Conservation (phyloP, 2,797 vertebrate species). For the Cossypha dichroa region DNA sequence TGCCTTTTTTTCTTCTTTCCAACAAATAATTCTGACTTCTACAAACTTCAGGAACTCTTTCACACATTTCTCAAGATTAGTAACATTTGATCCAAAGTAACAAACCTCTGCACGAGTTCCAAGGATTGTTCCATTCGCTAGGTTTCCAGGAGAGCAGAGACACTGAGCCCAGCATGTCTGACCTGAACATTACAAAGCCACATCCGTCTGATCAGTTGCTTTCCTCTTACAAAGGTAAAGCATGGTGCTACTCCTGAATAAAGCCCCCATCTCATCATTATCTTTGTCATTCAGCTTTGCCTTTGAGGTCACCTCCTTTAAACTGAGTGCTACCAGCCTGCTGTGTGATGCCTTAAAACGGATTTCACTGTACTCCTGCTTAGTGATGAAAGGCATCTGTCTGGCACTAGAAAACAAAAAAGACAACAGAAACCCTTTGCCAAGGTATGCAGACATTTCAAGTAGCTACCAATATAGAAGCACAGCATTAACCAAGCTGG, state of each 20-base stretch:
- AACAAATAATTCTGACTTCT: background rate
- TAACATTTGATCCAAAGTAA: background rate
- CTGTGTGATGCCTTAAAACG: background rate
- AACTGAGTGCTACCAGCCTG: background rate
- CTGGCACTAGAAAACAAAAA: slow-evolving; percentile 2
- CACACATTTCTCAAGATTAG: background rate
- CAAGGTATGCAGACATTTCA: slow-evolving; percentile 39
- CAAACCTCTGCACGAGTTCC: background rate
- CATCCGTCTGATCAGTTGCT: fast-evolving
- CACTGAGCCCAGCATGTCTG: background rate
- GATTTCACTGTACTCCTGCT: background rate
- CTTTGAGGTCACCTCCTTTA: background rate
- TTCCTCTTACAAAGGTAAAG: background rate
- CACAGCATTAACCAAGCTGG: background rate
- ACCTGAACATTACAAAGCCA: background rate
- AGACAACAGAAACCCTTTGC: background rate
- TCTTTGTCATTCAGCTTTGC: background rate
- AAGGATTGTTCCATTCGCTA: background rate
- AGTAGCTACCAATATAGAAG: background rate
- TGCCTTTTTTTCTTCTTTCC: background rate
- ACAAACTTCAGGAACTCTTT: background rate
- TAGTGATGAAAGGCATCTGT: background rate
- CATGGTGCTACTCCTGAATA: background rate
- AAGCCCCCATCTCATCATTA: background rate
- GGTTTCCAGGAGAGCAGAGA: background rate